These are phyloP conservation scores for Nesogale talazaci DNA, from an alignment of 2,113 vertebrate species.

Conservation along the genomic window DNA sequence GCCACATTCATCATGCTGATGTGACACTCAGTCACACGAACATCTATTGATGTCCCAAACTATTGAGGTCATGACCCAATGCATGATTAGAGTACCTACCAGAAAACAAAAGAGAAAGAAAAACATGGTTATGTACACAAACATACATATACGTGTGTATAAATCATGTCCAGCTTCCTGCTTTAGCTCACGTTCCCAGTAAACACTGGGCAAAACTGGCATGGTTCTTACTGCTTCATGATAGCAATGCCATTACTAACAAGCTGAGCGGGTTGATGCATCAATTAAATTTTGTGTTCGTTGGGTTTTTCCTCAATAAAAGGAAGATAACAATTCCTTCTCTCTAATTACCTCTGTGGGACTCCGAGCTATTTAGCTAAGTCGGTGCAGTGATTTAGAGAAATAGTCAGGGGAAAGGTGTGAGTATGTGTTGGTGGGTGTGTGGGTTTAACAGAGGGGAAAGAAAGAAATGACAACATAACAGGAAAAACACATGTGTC, in stretches of 20 bases:
- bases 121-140: neutral
- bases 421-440: neutral
- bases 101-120: neutral
- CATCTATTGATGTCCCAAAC: neutral
- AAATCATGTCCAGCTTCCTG: neutral
- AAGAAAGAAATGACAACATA: neutral
- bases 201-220: neutral
- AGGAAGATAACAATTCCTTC: slow-evolving; percentile 60
- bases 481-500: neutral
- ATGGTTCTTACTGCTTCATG: neutral
- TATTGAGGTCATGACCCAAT: neutral
- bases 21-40: slow-evolving; percentile 3
- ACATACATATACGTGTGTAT: neutral
- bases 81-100: neutral
- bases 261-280: slow-evolving; percentile 52
- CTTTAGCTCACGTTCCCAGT: neutral
- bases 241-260: slow-evolving; percentile 28
- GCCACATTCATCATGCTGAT: neutral
- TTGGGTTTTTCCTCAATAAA: slow-evolving; percentile 59
- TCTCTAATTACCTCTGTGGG: slow-evolving; percentile 64
- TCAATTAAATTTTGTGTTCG: slow-evolving; percentile 75
- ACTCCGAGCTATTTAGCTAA: slow-evolving; percentile 61
- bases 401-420: neutral
- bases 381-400: slow-evolving; percentile 47
- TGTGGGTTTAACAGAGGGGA: neutral